Conservation (phyloP, 2,797 vertebrate species). For the Heterohyrax brucei region DNA sequence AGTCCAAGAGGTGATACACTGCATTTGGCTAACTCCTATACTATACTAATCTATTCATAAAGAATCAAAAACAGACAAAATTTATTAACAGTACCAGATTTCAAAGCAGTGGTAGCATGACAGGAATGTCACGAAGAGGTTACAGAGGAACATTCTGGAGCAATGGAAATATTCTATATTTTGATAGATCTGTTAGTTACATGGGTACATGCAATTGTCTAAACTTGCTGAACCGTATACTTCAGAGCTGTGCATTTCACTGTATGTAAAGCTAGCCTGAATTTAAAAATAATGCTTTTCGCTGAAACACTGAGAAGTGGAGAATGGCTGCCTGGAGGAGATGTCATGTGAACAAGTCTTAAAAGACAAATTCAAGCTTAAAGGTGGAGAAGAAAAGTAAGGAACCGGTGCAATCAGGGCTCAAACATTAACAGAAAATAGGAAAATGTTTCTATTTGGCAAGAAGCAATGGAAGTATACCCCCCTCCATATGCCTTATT, state of each 20-base stretch:
- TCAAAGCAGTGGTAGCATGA: background rate
- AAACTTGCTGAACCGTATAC: background rate
- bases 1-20: background rate
- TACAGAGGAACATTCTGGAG: background rate
- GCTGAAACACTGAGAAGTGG: background rate
- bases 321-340: background rate
- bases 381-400: background rate
- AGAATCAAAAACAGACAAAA: background rate
- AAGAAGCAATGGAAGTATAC: constrained; percentile 53
- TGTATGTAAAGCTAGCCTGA: background rate
- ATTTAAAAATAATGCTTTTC: background rate
- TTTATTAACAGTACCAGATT: background rate
- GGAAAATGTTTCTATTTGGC: constrained; percentile 15
- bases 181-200: background rate
- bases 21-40: background rate
- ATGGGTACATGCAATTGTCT: background rate
- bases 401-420: constrained; percentile 16
- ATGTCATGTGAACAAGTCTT: background rate
- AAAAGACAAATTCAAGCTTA: constrained; percentile 4
- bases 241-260: background rate
- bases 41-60: background rate
- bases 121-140: background rate
- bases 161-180: background rate
- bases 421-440: background rate
- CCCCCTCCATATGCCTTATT: constrained; percentile 84